phyloP scores from a whole-genome alignment of 37 sponge, comb jelly and placozoan species.

The Cladorhizidae sp. region DNA sequence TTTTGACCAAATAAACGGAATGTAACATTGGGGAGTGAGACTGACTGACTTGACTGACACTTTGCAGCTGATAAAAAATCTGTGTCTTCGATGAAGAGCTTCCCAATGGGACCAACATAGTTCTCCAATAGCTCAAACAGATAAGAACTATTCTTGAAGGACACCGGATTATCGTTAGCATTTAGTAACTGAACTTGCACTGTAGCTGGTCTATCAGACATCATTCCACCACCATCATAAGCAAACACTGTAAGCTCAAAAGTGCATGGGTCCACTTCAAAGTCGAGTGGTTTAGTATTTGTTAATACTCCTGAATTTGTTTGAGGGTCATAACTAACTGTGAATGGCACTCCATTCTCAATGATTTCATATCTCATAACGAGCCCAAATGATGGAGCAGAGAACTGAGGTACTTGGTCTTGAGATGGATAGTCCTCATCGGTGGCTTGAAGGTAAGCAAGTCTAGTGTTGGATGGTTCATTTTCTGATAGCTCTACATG shows the following conservation, averaged over 20 bases:
- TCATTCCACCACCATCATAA: slow-evolving; percentile 38
- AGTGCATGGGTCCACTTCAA: slow-evolving; percentile 39
- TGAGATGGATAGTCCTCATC: slow-evolving; percentile 21
- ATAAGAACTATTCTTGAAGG: slow-evolving; percentile 14
- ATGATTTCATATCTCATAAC: slow-evolving; percentile 37
- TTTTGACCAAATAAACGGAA: slow-evolving; percentile 11
- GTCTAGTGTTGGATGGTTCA: slow-evolving; percentile 20
- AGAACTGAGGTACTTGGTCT: neutral
- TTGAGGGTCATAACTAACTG: slow-evolving; percentile 14
- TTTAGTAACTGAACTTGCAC: slow-evolving; percentile 33
- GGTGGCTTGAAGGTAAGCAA: slow-evolving; percentile 8
- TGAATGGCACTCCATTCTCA: slow-evolving; percentile 38
- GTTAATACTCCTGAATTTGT: slow-evolving; percentile 13
- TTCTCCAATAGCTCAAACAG: slow-evolving; percentile 36
- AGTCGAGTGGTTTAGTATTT: slow-evolving; percentile 46
- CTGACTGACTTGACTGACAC: slow-evolving; percentile 23
- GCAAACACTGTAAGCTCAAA: slow-evolving; percentile 41
- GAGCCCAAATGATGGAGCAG: slow-evolving; percentile 18
- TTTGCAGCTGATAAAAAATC: slow-evolving; percentile 8
- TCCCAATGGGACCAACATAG: slow-evolving; percentile 20
- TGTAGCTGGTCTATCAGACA: slow-evolving; percentile 8
- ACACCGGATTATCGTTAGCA: slow-evolving; percentile 47
- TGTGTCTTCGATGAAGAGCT: slow-evolving; percentile 18
- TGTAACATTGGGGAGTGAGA: slow-evolving; percentile 1
- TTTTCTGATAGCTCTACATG: slow-evolving; percentile 31